Base-by-base conservation (phyloP, 2,113 vertebrate genomes). In the Pimephales promelas region DNA sequence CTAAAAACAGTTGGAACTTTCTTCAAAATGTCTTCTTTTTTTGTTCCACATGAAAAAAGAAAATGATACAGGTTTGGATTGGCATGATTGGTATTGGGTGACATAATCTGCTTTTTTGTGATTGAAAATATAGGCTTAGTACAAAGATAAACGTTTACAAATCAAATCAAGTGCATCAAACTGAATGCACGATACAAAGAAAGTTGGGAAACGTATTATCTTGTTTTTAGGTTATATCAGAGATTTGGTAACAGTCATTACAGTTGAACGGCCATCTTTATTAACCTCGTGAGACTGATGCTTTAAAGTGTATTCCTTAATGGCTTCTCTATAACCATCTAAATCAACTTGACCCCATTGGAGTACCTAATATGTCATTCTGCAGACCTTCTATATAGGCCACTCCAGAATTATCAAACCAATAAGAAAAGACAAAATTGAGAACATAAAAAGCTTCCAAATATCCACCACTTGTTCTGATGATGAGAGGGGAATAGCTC, bases 361-460 rank as follows among this genome's bases (percentile, higher is more conserved):
- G 49, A 57, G 49, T 9, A 34, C 18, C 52, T n/a, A 31, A 40
- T 52, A 47, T 77, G 74, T 57, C 49, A 57, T 74, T 49, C 47
- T 56, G 52, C 4, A 0, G 26, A 77, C 49, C 22, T n/a, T 52
- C 49, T 52, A 20, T 74, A 49, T 52, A 74, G 49, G 52, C 52
- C 47, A 36, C 49, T n/a, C 49, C 31, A 76, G 52, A 74, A 74
- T 56, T n/a, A 57, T 76, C 31, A 31, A 36, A 56, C 56, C 28
- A 76, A 76, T 76, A 76, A 47, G 24, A 74, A 74, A 9, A 49
- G 72, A 52, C 72, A 74, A 74, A 74, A 52, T 74, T 74, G 72
- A 52, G 72, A 52, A 18, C 72, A 74, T 52, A 74, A 74, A 40
- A 74, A 74, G 45, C 72, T 49, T 74, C 72, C 24, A 74, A 74